phyloP scores from a whole-genome alignment of 64 coral and sea anemone species.

The Pachyseris speciosa region DNA sequence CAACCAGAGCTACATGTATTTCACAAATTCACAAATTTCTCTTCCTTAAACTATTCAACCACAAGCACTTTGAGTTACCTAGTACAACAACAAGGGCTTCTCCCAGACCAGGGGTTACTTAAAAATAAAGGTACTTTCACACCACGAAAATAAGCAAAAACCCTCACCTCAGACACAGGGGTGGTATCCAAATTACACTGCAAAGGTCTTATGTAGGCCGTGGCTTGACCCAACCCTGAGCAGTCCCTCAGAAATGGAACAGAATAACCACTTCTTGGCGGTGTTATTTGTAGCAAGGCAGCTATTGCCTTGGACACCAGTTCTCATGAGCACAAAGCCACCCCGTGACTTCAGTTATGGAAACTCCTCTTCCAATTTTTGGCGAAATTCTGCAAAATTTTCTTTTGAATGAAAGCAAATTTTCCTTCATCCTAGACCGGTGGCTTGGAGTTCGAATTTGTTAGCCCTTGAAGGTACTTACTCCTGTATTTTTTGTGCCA shows the following conservation, averaged over 20 bases:
- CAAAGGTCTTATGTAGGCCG: conserved; percentile 30
- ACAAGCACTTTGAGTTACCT: too few species aligned
- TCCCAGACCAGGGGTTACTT: too few species aligned
- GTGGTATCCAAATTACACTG: conserved; percentile 9
- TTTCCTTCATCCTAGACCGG: background rate
- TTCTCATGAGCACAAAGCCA: conserved; percentile 15
- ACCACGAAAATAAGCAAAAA: background rate
- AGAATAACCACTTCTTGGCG: conserved; percentile 24
- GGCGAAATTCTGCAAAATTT: background rate
- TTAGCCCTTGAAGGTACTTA: background rate
- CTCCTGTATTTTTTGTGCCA: background rate
- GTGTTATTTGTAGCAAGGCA: background rate
- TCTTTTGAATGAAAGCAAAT: background rate
- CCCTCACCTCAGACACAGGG: background rate
- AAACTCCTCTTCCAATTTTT: conserved; percentile 6
- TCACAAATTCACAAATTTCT: too few species aligned
- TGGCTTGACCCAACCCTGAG: conserved; percentile 8
- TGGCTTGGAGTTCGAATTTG: background rate
- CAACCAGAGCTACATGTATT: too few species aligned
- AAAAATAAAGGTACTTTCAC: too few species aligned
- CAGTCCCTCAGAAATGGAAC: conserved; percentile 15
- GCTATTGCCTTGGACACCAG: background rate
- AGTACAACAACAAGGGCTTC: too few species aligned
- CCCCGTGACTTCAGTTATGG: background rate
- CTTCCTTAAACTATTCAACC: too few species aligned